These are phyloP conservation scores for Mercenaria mercenaria DNA, from an alignment of 1,140 invertebrate species.

Conservation along the genomic window DNA sequence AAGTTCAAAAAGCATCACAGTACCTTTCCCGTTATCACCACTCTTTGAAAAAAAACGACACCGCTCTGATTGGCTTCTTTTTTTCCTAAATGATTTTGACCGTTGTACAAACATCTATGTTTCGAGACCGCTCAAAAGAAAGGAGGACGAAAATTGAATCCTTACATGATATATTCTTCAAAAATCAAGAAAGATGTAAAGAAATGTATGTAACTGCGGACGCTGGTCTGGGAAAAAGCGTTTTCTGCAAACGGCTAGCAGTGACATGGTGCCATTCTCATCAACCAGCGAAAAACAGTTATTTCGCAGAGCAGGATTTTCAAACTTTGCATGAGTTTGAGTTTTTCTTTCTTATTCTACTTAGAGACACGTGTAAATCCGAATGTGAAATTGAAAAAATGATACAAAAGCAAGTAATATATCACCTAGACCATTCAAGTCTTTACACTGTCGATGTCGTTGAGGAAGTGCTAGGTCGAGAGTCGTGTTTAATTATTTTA, in stretches of 20 bases:
- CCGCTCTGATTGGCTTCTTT: no score
- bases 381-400: not conserved
- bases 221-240: not conserved
- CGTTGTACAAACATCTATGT: no score
- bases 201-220: not conserved
- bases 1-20: no score
- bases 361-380: not conserved
- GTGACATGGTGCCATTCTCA: not conserved
- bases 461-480: not conserved
- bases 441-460: not conserved
- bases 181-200: not conserved
- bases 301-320: not conserved
- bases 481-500: no score
- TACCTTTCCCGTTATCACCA: no score
- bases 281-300: no score
- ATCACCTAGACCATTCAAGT: not conserved
- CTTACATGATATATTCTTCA: not conserved
- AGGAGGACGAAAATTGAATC: no score
- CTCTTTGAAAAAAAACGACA: no score
- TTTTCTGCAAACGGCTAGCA: not conserved
- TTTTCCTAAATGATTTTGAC: no score
- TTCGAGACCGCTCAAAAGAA: not conserved
- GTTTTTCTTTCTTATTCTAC: not conserved
- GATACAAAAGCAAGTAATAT: not conserved
- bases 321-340: not conserved